phyloP scores from a whole-genome alignment of 2,888 invertebrate species.

The Pegoplata infirma region DNA sequence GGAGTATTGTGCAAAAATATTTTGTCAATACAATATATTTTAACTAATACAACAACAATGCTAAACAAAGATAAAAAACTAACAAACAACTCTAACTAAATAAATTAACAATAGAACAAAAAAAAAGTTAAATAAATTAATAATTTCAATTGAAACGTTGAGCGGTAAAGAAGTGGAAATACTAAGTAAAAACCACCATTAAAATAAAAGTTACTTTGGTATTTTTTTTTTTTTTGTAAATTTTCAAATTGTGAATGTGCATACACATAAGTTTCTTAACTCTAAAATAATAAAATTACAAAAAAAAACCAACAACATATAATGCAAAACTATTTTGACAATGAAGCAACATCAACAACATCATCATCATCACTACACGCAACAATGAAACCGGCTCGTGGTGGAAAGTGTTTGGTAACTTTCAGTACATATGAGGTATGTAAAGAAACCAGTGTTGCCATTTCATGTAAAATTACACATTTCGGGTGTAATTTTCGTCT shows the following conservation, averaged over 20 bases:
- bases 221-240: background rate
- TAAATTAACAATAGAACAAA: slow-evolving; percentile 9
- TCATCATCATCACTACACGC: slow-evolving; percentile 64
- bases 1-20: slow-evolving; percentile 40
- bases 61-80: background rate
- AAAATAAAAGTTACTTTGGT: background rate
- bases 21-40: slow-evolving; percentile 36
- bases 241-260: background rate
- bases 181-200: slow-evolving; percentile 15
- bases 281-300: background rate
- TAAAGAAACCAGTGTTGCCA: no score
- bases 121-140: slow-evolving; percentile 34
- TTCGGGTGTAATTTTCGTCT: no score
- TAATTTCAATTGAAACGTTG: slow-evolving; percentile 53
- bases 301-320: background rate
- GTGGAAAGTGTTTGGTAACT: slow-evolving; percentile 72
- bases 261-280: background rate
- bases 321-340: slow-evolving; percentile 63
- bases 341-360: slow-evolving; percentile 61
- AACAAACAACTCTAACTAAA: background rate
- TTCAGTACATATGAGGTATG: slow-evolving; percentile 73
- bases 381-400: slow-evolving; percentile 69
- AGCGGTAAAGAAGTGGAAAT: slow-evolving; percentile 38
- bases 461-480: no score
- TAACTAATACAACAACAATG: no score